These are phyloP conservation scores for Mastomys coucha DNA, from an alignment of 2,113 vertebrate genomes.

Conservation along the genomic window DNA sequence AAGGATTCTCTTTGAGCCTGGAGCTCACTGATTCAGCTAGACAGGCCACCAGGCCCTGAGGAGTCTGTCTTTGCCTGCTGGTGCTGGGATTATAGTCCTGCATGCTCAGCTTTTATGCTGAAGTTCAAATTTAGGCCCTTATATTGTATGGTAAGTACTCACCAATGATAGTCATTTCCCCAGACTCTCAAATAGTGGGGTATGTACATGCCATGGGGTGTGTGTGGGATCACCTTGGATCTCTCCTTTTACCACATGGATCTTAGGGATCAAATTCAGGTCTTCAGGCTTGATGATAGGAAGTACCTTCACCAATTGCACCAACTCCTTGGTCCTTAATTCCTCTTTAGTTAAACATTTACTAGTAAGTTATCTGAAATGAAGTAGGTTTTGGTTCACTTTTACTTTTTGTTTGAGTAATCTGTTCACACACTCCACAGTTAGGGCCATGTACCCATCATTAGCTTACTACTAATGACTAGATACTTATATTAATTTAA, in stretches of 20 bases:
- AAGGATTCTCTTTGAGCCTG: neutral
- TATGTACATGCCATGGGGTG: neutral
- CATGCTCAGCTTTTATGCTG: neutral
- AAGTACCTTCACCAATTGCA: neutral
- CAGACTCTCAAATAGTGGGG: neutral
- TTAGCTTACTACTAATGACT: constrained; percentile 2
- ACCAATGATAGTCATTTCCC: neutral
- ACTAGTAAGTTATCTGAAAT: neutral
- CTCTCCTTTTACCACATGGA: neutral
- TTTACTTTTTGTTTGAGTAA: neutral
- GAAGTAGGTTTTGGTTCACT: neutral
- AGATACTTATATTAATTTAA: neutral
- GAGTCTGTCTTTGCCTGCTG: neutral
- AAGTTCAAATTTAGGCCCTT: neutral
- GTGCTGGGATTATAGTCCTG: neutral
- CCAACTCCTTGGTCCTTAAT: neutral
- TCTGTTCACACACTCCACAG: neutral
- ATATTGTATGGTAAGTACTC: neutral
- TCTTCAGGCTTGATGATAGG: neutral
- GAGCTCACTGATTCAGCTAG: neutral
- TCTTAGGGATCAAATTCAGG: neutral
- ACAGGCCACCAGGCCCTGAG: neutral
- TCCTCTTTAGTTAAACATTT: neutral
- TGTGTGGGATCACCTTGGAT: neutral
- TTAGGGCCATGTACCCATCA: neutral